These are phyloP conservation scores for Drosophila ohnishii DNA, from an alignment of 1,140 invertebrate species.

Conservation along the genomic window DNA sequence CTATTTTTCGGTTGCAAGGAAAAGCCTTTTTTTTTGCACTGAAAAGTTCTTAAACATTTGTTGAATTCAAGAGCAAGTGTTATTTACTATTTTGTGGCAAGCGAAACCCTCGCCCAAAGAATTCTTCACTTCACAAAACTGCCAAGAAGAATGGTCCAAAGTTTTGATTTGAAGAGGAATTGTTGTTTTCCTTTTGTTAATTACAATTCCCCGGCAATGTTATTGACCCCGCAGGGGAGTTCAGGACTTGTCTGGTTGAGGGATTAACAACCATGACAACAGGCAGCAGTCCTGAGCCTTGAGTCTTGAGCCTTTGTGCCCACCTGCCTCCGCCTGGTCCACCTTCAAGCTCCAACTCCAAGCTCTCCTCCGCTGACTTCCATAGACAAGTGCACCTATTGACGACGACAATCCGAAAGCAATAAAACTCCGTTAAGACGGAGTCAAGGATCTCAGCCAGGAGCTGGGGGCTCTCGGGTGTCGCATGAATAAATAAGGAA, in stretches of 20 bases:
- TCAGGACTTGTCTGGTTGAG: constrained; percentile 35
- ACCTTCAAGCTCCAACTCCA: not conserved
- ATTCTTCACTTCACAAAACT: constrained; percentile 3
- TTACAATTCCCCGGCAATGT: constrained; percentile 20
- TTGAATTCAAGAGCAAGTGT: not conserved
- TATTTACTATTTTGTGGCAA: not conserved
- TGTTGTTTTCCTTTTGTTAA: constrained; percentile 23
- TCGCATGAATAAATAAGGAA: constrained; percentile 62
- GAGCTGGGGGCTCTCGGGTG: constrained; percentile 5
- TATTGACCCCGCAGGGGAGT: constrained; percentile 33
- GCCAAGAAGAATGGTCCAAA: not conserved
- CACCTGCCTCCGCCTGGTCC: not conserved
- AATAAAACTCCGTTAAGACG: constrained; percentile 45
- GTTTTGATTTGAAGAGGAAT: constrained; percentile 12
- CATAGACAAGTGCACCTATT: constrained; percentile 31
- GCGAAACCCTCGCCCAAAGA: not conserved
- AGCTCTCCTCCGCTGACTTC: not conserved
- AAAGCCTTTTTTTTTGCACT: constrained; percentile 3
- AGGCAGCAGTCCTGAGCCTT: not conserved
- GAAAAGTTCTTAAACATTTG: constrained; percentile 12
- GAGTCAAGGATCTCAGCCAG: constrained; percentile 27
- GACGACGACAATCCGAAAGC: constrained; percentile 38
- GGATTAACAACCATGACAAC: constrained; percentile 71
- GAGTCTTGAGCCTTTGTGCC: constrained; percentile 5
- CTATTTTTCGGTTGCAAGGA: constrained; percentile 4